Evolutionary conservation across 1,140 invertebrate genomes (phyloP), one percentile per base, ranked within the genome.

Genomic region (Trachymyrmex septentrionalis): DNA sequence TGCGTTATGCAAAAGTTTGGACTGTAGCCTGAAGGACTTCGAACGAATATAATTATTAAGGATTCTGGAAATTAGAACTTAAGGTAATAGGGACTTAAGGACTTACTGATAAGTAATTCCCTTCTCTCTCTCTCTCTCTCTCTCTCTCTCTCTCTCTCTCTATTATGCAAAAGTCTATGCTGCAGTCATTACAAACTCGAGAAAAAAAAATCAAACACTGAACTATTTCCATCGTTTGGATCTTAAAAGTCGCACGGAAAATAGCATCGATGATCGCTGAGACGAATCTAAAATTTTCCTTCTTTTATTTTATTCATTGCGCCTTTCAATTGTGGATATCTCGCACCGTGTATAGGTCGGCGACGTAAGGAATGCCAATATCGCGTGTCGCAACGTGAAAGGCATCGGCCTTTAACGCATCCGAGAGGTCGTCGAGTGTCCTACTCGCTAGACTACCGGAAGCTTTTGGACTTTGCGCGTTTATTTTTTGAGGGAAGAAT

Each of bases 341-440:
- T 72, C 19, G 10, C 12, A 9, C 19, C 19, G 44, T 38, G 0
- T 24, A 34, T 48, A 72, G 63, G 9, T 73, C 67, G 80, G 5
- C 55, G 67, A 30, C 21, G 24, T 34, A 30, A 82, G 53, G 67
- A 82, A 82, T 82, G 80, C 9, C 55, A 19, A 72, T 61, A 72
- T 81, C 44, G 44, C 44, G 2, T 57, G 34, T 81, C 9, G 80
- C 38, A 72, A 73, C 14, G 80, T 73, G 67, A 82, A 82, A 82
- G 80, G 80, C 55, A 73, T 61, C 80, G 67, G 67, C 38, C 67
- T 82, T 82, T 73, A 82, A 73, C 34, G 53, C 67, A 73, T 73
- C 53, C n/a, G 38, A 61, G 53, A 82, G 38, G 38, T 59, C 53
- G 19, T 14, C 34, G 12, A 34, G 76, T 77, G 24, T n/a, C 21